phyloP scores from a whole-genome alignment of 2,797 vertebrate species.

The Glyptemys insculpta region DNA sequence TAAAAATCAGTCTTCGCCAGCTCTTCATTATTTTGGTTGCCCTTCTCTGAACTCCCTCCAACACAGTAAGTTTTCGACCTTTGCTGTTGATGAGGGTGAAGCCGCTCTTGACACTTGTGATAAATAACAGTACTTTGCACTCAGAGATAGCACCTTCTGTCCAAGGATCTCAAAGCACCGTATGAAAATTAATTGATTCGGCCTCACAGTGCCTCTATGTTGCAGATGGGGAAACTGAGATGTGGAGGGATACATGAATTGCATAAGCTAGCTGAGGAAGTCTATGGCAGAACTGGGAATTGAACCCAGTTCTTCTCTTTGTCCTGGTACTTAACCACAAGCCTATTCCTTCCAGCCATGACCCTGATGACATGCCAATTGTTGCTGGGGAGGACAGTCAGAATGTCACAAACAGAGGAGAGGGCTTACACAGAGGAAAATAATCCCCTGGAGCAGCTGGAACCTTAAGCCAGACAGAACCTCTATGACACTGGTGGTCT shows the following conservation, averaged over 20 bases:
- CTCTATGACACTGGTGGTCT: neutral
- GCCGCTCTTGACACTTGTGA: neutral
- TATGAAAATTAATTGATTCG: neutral
- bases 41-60: neutral
- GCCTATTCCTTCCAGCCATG: neutral
- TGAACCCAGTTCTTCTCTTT: neutral
- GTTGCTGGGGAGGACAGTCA: neutral
- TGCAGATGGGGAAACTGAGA: neutral
- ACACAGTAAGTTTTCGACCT: neutral
- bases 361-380: neutral
- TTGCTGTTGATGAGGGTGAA: neutral
- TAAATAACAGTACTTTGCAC: neutral
- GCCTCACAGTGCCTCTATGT: neutral
- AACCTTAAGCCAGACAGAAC: neutral
- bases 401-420: neutral
- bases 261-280: neutral
- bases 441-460: rapidly evolving
- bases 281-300: neutral
- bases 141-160: neutral
- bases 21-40: neutral
- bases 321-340: neutral
- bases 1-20: neutral
- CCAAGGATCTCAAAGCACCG: neutral
- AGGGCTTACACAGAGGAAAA: neutral
- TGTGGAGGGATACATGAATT: neutral